These are phyloP conservation scores for Spongilla lacustris DNA, from an alignment of 37 sponge, comb jelly and placozoan species.

Conservation along the genomic window DNA sequence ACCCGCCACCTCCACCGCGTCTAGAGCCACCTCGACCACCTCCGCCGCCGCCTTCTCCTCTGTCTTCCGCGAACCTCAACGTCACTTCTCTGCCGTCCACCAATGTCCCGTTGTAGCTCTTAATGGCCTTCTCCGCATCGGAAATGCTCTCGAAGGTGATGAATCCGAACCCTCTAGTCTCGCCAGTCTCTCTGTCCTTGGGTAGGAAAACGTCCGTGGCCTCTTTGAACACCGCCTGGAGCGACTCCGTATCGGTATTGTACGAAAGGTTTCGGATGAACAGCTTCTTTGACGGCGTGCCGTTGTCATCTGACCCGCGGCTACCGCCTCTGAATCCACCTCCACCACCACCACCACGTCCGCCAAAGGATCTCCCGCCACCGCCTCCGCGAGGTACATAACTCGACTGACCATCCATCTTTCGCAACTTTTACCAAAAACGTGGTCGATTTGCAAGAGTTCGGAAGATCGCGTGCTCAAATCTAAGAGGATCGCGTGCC, in stretches of 20 bases:
- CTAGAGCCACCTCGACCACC: neutral
- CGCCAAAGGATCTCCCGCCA: too few species aligned
- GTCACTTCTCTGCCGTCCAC: slow-evolving; percentile 70
- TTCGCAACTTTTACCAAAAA: too few species aligned
- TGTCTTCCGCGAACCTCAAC: slow-evolving; percentile 80
- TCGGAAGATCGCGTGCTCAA: too few species aligned
- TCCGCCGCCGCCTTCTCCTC: slow-evolving; percentile 50
- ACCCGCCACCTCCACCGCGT: slow-evolving; percentile 26
- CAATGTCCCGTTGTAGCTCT: slow-evolving; percentile 37
- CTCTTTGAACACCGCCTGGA: slow-evolving; percentile 62
- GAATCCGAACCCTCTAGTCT: slow-evolving; percentile 87
- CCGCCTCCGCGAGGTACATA: too few species aligned
- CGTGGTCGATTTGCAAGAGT: too few species aligned
- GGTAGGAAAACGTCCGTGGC: slow-evolving; percentile 66
- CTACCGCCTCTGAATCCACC: too few species aligned
- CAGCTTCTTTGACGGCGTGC: slow-evolving; percentile 62
- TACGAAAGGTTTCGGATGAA: slow-evolving; percentile 70
- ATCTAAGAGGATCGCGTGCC: too few species aligned
- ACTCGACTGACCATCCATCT: too few species aligned
- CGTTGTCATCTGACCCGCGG: neutral
- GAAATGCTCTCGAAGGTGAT: slow-evolving; percentile 68
- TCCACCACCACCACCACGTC: too few species aligned
- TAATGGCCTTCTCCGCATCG: slow-evolving; percentile 54
- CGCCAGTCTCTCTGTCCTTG: slow-evolving; percentile 86
- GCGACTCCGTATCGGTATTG: slow-evolving; percentile 45